Percentiles rank a stretch among this genome's conserved stretches.
Conservation (phyloP, 92 coral and sea anemone genomes). For the Desmophyllum pertusum region DNA sequence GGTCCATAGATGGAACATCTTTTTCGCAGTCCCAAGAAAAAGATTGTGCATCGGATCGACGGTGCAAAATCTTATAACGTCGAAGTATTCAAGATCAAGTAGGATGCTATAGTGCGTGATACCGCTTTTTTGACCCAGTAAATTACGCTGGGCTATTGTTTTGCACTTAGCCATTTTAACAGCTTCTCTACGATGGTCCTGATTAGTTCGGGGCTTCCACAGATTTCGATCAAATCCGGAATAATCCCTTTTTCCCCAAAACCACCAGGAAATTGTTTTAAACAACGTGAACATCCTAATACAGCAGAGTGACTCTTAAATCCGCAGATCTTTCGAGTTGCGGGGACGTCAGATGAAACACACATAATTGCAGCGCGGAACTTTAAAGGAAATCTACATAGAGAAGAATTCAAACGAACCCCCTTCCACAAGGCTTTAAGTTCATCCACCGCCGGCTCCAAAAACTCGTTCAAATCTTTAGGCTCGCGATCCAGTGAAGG, state of each 20-base stretch:
- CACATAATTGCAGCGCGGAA: no score
- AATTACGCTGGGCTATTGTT: background rate
- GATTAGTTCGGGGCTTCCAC: background rate
- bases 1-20: slow-evolving; percentile 57
- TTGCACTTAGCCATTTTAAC: background rate
- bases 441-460: slow-evolving; percentile 57
- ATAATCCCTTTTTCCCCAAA: background rate
- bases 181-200: background rate
- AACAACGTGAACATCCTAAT: no score
- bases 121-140: slow-evolving; percentile 30
- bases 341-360: no score
- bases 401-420: no score
- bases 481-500: slow-evolving; percentile 65
- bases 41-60: slow-evolving; percentile 72
- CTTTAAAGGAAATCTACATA: no score
- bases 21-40: slow-evolving; percentile 59
- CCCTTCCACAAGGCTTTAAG: no score
- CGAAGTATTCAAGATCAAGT: slow-evolving; percentile 59
- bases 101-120: slow-evolving; percentile 50
- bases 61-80: slow-evolving; percentile 61
- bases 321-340: no score
- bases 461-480: slow-evolving; percentile 58
- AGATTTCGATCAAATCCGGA: background rate
- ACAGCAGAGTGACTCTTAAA: no score
- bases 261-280: no score